Base-by-base conservation (phyloP, 1,140 invertebrate genomes). In the Calycopis cecrops region DNA sequence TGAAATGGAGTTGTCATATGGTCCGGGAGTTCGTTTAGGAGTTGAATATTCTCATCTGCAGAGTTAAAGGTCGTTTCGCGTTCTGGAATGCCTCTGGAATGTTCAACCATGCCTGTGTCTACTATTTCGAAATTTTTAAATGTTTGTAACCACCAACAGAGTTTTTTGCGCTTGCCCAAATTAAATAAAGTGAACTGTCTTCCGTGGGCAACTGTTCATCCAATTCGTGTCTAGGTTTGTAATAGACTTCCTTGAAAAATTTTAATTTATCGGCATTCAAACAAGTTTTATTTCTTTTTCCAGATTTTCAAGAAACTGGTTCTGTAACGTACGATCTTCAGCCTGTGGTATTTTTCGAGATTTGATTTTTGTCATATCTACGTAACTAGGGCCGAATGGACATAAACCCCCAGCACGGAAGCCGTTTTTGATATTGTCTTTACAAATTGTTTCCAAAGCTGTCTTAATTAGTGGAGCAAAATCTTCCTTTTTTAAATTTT, bases 281-380 rank as follows among this genome's bases (percentile, higher is more conserved):
- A 35, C 34, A 6, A 9, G 4, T 35, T 4, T 6, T 4, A 38
- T 38, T 38, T 38, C 37, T 38, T 9, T 11, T 38, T 38, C 37
- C 37, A 38, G 11, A 38, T 38, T 11, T 1, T 9, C 9, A 38
- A 38, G 11, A 11, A 38, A 38, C 9, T 38, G 9, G 9, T 38
- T 38, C 11, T 6, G 9, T 38, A n/a, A 38, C 9, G 11, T 38
- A n/a, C 4, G 9, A 38, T 38, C 37, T 38, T 38, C 37, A 11
- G 37, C 11, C 11, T 38, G 9, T 38, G 9, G 37, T n/a, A 49
- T 9, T 38, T 61, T 57, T 10, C 40, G 55, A 42, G 51, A 55
- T 50, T 51, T 62, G 50, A 55, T 62, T 55, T 62, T 62, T 38
- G 40, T 55, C 56, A 65, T 53, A 28, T 61, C 63, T 14, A 61